A percentile compares a stretch with the other conserved stretches of the same genome.
Conservation (phyloP, 2,888 invertebrate genomes). For the Tenthredo livida region DNA sequence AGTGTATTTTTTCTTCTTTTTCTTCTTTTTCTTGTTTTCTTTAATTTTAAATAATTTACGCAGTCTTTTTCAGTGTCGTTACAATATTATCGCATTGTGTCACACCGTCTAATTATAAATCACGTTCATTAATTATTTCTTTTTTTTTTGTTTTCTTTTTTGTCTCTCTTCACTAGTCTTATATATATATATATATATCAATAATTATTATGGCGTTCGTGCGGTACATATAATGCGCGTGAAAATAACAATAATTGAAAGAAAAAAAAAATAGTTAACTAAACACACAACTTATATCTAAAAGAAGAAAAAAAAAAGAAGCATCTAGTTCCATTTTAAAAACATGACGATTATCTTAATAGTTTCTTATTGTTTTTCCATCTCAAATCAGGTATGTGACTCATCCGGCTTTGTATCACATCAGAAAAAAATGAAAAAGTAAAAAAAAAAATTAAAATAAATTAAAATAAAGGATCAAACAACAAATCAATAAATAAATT, state of each 20-base stretch:
- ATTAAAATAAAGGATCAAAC: no score
- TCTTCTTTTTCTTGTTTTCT: not conserved
- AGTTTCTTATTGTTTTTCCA: not conserved
- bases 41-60: not conserved
- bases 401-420: no score
- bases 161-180: not conserved
- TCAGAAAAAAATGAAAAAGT: no score
- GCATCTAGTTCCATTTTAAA: not conserved
- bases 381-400: no score
- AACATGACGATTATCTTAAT: not conserved
- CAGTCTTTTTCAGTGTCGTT: constrained; percentile 34
- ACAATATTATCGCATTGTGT: not conserved
- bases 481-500: no score
- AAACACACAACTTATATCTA: no score
- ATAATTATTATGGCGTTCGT: not conserved
- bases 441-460: no score
- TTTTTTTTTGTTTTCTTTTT: not conserved
- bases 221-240: not conserved
- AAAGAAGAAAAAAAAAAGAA: not conserved
- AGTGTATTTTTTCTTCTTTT: not conserved
- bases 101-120: constrained; percentile 3
- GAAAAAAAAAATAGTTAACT: not conserved
- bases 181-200: not conserved
- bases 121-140: not conserved
- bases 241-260: not conserved